These are phyloP conservation scores for Auanema freiburgensis DNA, from an alignment of 2,888 invertebrate genomes.

Conservation along the genomic window DNA sequence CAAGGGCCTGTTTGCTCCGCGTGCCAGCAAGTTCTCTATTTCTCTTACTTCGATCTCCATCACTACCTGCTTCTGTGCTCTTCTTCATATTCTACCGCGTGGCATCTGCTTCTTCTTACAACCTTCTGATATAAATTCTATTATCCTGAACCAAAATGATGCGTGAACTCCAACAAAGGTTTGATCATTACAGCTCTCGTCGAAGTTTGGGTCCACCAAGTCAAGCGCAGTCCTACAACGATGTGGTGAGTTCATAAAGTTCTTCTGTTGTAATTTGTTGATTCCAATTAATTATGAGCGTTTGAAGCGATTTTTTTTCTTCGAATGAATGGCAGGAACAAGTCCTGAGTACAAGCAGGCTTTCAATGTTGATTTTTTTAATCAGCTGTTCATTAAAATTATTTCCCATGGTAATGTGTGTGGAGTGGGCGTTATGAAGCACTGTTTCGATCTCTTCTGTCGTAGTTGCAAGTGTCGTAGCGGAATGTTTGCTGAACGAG, in stretches of 20 bases:
- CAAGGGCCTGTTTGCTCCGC: slow-evolving; percentile 1
- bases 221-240: slow-evolving; percentile 42
- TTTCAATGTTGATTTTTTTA: too few species aligned
- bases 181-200: slow-evolving; percentile 40
- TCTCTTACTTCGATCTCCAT: not conserved
- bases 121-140: not conserved
- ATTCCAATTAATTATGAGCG: not conserved
- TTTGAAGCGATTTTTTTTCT: not conserved
- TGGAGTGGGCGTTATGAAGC: too few species aligned
- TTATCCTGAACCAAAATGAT: slow-evolving; percentile 27
- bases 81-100: slow-evolving; percentile 11
- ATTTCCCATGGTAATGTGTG: too few species aligned
- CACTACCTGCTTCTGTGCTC: not conserved
- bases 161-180: slow-evolving; percentile 46
- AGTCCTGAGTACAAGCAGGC: too few species aligned
- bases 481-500: slow-evolving; percentile 5
- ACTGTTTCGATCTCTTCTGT: too few species aligned
- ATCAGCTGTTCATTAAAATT: too few species aligned
- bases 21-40: slow-evolving; percentile 1
- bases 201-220: slow-evolving; percentile 44
- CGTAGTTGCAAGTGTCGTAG: too few species aligned
- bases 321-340: not conserved
- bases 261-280: slow-evolving; percentile 4
- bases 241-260: slow-evolving; percentile 38
- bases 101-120: not conserved